Evolutionary conservation across 2,797 vertebrate genomes (phyloP).

Genomic region (Clarias platycephalus): DNA sequence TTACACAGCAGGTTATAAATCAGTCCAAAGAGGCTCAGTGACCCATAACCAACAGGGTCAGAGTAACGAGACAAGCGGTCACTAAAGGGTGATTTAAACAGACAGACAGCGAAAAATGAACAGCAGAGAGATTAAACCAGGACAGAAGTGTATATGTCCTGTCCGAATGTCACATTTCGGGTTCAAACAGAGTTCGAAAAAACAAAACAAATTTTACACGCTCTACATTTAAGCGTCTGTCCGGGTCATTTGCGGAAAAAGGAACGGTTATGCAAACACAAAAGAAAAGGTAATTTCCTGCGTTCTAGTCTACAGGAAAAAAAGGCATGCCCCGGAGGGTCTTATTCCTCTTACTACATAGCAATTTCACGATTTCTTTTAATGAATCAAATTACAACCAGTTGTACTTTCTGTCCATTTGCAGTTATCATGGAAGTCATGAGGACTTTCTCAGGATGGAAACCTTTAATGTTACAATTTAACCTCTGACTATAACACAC

Average conservation of each 20-base stretch:
- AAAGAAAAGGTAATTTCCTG: neutral
- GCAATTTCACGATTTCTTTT: neutral
- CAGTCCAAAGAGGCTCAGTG: constrained; percentile 25
- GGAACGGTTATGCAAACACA: neutral
- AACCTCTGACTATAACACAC: neutral
- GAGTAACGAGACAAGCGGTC: constrained; percentile 18
- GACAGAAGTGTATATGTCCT: neutral
- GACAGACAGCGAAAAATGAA: neutral
- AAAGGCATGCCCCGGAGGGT: neutral
- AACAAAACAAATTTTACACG: neutral
- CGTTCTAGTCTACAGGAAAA: neutral
- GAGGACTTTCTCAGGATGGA: neutral
- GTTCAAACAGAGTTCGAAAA: neutral
- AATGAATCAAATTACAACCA: neutral
- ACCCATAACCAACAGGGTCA: constrained; percentile 41
- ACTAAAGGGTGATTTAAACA: constrained; percentile 40
- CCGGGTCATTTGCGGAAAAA: neutral
- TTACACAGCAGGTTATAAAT: constrained; percentile 24
- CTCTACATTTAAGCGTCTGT: neutral
- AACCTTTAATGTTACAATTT: neutral
- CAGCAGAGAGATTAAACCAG: neutral
- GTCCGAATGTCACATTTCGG: neutral
- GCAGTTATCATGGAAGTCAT: neutral
- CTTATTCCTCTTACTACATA: neutral
- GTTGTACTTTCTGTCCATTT: neutral